Percentiles rank a stretch among this genome's conserved stretches.
Evolutionary conservation across 2,797 vertebrate species (phyloP).

Genomic region (Coregonus suidteri): DNA sequence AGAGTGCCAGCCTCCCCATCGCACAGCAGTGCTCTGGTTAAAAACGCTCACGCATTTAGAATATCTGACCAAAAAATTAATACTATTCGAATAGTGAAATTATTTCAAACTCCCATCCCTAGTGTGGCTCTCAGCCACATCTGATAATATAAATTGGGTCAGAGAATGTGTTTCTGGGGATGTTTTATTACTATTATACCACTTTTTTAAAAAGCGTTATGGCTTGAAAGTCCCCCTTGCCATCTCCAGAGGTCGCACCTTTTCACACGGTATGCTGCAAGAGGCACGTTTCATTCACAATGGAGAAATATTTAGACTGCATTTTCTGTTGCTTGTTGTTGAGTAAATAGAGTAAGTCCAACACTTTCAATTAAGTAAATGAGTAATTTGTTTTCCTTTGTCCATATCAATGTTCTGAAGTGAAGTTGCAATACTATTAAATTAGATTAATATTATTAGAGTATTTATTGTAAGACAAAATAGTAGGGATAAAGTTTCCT

Average conservation of each 20-base stretch:
- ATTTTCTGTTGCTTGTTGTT: neutral
- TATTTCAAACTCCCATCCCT: no score
- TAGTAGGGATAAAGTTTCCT: neutral
- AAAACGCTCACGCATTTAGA: no score
- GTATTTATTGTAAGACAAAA: neutral
- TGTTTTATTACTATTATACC: neutral
- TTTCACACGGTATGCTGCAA: neutral
- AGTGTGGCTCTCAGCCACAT: neutral
- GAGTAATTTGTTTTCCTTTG: no score
- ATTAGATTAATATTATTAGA: neutral
- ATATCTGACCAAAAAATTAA: no score
- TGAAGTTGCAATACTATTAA: no score
- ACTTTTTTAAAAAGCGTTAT: neutral
- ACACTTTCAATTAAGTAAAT: no score
- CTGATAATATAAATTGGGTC: neutral
- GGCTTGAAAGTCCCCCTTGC: neutral
- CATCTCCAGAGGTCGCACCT: neutral
- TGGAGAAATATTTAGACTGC: neutral
- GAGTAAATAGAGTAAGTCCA: neutral
- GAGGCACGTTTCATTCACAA: neutral
- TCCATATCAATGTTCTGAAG: no score
- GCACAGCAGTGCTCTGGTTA: no score
- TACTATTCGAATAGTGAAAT: no score
- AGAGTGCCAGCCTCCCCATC: no score
- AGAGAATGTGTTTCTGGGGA: neutral